These are phyloP conservation scores for Drosophila pseudotalamancana DNA, from an alignment of 2,888 invertebrate genomes.

Conservation along the genomic window DNA sequence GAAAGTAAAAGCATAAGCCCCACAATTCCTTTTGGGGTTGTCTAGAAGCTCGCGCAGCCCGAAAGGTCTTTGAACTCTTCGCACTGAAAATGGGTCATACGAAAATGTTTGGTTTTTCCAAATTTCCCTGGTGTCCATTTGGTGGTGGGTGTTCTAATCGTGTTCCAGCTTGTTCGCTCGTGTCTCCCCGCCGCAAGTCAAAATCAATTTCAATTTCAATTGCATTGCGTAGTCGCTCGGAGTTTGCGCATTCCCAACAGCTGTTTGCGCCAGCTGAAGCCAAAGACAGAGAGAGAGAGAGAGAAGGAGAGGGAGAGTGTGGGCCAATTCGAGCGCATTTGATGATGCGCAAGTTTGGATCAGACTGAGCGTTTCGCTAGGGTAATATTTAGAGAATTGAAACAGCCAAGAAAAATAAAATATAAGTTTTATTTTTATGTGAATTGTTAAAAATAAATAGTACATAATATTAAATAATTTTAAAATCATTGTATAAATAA, in stretches of 20 bases:
- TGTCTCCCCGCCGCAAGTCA: constrained; percentile 28
- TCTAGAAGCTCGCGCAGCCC: constrained; percentile 14
- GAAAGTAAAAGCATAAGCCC: constrained; percentile 70
- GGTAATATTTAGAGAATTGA: not conserved
- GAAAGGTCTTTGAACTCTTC: constrained; percentile 82
- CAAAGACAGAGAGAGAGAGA: not conserved
- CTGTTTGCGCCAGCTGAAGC: constrained; percentile 39
- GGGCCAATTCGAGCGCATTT: constrained; percentile 8
- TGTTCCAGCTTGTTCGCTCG: not conserved
- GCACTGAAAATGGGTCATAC: constrained; percentile 81
- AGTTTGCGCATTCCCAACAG: constrained; percentile 74
- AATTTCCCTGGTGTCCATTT: constrained; percentile 51
- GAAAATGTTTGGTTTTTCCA: constrained; percentile 40
- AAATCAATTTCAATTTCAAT: constrained; percentile 76
- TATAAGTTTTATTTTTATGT: too few relatives aligned
- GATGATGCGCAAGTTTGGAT: constrained; percentile 42
- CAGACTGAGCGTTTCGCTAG: constrained; percentile 6
- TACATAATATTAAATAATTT: too few relatives aligned
- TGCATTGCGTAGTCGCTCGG: constrained; percentile 75
- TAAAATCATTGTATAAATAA: too few relatives aligned
- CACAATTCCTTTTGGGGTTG: constrained; percentile 65
- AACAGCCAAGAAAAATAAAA: not conserved
- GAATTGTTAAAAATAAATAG: too few relatives aligned
- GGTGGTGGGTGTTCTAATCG: constrained; percentile 46
- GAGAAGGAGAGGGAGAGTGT: constrained; percentile 14